A percentile compares a stretch with the other conserved stretches of the same genome.
Evolutionary conservation across 2,797 vertebrate species (phyloP).

Genomic region (Apogon hyalosoma): DNA sequence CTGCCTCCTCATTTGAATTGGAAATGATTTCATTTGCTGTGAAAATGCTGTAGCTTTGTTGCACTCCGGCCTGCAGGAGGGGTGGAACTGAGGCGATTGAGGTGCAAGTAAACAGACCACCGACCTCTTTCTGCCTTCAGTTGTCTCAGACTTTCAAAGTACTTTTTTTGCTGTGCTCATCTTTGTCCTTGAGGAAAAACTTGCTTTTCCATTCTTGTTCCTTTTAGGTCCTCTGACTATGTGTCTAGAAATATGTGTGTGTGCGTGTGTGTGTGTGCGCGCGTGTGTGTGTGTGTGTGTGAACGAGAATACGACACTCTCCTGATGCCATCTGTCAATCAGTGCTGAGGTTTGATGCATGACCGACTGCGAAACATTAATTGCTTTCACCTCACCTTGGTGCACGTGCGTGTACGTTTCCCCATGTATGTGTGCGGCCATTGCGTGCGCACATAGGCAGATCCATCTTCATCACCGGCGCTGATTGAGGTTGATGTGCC

Average conservation of each 20-base stretch:
- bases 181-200: constrained; percentile 62
- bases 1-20: constrained; percentile 70
- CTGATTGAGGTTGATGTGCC: constrained; percentile 80
- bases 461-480: constrained; percentile 74
- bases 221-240: constrained; percentile 11
- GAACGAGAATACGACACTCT: constrained; percentile 48
- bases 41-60: constrained; percentile 56
- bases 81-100: constrained; percentile 11
- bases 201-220: constrained; percentile 15
- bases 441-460: constrained; percentile 11
- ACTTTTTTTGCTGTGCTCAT: constrained; percentile 37
- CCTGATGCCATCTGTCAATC: constrained; percentile 76
- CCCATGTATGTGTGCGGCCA: background rate
- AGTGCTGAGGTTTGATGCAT: constrained; percentile 63
- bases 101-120: constrained; percentile 36
- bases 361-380: constrained; percentile 68
- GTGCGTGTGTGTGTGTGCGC: background rate
- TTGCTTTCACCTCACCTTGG: constrained; percentile 72
- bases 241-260: background rate
- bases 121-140: constrained; percentile 27
- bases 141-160: constrained; percentile 6
- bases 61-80: constrained; percentile 5
- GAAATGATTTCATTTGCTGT: constrained; percentile 65
- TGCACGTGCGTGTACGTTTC: constrained; percentile 16
- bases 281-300: background rate